These are phyloP conservation scores for Brachionus rubens DNA, from an alignment of 1,140 invertebrate species.

Conservation along the genomic window DNA sequence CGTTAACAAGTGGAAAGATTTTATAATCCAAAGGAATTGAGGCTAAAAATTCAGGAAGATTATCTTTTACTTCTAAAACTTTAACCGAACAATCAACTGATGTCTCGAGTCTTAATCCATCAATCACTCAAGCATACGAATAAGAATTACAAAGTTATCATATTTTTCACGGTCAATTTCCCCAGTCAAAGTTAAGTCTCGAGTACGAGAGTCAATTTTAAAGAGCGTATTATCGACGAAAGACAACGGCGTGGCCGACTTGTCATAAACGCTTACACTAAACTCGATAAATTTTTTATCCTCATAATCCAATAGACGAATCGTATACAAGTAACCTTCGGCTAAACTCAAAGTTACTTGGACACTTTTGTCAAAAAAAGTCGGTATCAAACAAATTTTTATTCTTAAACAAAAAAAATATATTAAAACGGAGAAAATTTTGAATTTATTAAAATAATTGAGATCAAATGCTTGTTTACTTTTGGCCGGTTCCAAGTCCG, in stretches of 20 bases:
- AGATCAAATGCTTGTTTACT: too few relatives aligned
- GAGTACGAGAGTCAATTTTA: background rate
- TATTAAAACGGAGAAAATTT: too few relatives aligned
- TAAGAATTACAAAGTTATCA: background rate
- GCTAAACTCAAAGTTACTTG: too few relatives aligned
- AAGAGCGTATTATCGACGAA: background rate
- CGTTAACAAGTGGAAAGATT: slow-evolving; percentile 32
- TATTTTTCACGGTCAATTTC: slow-evolving; percentile 18
- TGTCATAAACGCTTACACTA: background rate
- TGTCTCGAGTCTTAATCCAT: background rate
- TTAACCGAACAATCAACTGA: background rate
- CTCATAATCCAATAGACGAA: slow-evolving; percentile 14
- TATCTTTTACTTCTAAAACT: slow-evolving; percentile 32
- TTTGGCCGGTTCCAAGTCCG: too few relatives aligned
- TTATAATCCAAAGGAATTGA: slow-evolving; percentile 9
- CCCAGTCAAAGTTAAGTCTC: background rate
- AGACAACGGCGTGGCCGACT: background rate
- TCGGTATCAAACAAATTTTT: too few relatives aligned
- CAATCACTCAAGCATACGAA: background rate
- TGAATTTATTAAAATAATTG: too few relatives aligned
- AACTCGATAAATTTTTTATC: background rate
- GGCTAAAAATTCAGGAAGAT: slow-evolving; percentile 1
- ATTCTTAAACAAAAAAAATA: too few relatives aligned
- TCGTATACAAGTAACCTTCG: slow-evolving; percentile 18
- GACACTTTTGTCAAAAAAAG: too few relatives aligned